phyloP scores from a whole-genome alignment of 2,888 invertebrate genomes.

The Pyrgus malvae region DNA sequence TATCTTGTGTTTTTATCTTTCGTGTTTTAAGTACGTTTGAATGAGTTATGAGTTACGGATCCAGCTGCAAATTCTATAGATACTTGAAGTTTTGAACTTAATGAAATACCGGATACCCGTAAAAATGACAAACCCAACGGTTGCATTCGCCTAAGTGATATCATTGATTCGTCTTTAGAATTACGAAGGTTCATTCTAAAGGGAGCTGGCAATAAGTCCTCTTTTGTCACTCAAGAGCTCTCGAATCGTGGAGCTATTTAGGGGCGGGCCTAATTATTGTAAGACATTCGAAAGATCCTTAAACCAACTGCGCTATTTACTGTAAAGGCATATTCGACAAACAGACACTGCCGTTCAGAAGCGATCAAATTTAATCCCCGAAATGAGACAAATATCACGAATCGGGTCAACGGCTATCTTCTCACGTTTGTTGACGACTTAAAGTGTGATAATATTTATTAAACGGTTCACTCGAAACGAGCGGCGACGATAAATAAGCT shows the following conservation, averaged over 20 bases:
- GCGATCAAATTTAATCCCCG: constrained; percentile 74
- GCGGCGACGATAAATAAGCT: constrained; percentile 73
- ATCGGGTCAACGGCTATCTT: constrained; percentile 78
- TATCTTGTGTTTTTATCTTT: no score
- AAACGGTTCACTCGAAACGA: constrained; percentile 74
- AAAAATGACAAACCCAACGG: constrained; percentile 52
- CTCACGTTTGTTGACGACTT: constrained; percentile 80
- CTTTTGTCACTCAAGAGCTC: constrained; percentile 73
- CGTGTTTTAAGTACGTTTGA: neutral
- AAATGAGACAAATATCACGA: constrained; percentile 80
- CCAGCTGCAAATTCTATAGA: constrained; percentile 9
- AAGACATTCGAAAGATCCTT: constrained; percentile 55
- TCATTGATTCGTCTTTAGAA: constrained; percentile 65
- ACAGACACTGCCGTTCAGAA: constrained; percentile 63
- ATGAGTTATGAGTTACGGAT: neutral
- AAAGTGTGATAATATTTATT: constrained; percentile 81
- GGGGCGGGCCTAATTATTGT: constrained; percentile 69
- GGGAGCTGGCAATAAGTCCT: constrained; percentile 55
- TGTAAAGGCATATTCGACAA: constrained; percentile 69
- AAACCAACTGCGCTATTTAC: constrained; percentile 66
- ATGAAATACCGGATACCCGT: constrained; percentile 61
- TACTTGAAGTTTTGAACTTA: neutral
- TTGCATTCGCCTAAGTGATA: constrained; percentile 53
- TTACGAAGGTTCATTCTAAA: constrained; percentile 56
- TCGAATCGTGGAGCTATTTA: constrained; percentile 57